Evolutionary conservation across 2,888 invertebrate species (phyloP).

Genomic region (Coecobrya sp.): DNA sequence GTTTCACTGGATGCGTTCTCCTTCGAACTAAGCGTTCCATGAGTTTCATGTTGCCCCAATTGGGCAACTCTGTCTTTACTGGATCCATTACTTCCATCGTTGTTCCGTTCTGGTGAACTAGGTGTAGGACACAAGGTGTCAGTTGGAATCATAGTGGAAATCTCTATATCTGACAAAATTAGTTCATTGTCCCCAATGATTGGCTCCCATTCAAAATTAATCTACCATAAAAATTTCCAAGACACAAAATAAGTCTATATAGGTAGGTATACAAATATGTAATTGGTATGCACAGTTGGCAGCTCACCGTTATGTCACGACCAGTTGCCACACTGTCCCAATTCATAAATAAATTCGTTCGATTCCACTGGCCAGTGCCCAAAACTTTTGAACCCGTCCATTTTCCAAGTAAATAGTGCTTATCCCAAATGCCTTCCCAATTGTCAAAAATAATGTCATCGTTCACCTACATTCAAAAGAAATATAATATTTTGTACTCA

Average conservation of each 20-base stretch:
- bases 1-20: neutral
- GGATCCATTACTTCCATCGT: neutral
- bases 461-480: conserved; percentile 77
- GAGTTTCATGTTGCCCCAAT: neutral
- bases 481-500: neutral
- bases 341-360: conserved; percentile 52
- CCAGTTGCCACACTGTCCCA: conserved; percentile 49
- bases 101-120: neutral
- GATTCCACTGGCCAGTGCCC: conserved; percentile 57
- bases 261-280: neutral
- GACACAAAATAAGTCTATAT: neutral
- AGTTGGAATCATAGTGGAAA: conserved; percentile 47
- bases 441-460: conserved; percentile 81
- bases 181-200: neutral
- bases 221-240: conserved; percentile 26
- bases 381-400: conserved; percentile 64
- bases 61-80: neutral
- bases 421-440: conserved; percentile 77
- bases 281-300: neutral
- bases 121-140: neutral
- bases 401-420: conserved; percentile 67
- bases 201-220: conserved; percentile 77
- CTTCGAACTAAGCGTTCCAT: neutral
- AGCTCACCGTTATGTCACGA: conserved; percentile 47
- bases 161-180: conserved; percentile 59